Evolutionary conservation across 2,888 invertebrate species (phyloP).

Genomic region (Nasonia oneida): DNA sequence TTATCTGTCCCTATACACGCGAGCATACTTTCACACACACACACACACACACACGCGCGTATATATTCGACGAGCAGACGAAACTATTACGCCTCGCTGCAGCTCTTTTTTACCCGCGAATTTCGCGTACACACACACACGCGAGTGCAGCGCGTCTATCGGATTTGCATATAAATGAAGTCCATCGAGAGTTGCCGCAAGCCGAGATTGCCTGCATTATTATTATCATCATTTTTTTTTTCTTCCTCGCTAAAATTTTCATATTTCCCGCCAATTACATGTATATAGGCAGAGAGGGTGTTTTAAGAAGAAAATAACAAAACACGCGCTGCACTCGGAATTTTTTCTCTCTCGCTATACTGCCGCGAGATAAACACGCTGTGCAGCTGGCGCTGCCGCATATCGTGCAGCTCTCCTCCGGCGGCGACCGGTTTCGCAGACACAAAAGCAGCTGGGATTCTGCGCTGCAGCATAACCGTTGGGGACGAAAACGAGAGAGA

Average conservation of each 20-base stretch:
- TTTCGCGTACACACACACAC: neutral
- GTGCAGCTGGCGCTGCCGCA: neutral
- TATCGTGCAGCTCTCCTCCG: constrained; percentile 9
- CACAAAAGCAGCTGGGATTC: constrained; percentile 16
- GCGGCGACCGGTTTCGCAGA: constrained; percentile 31
- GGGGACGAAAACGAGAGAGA: neutral
- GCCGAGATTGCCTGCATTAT: constrained; percentile 1
- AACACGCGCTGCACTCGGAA: neutral
- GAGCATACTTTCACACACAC: too few species aligned
- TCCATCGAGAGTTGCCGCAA: neutral
- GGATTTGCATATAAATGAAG: constrained; percentile 56
- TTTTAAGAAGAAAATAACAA: neutral
- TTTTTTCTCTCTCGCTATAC: neutral
- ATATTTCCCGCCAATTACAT: constrained; percentile 34
- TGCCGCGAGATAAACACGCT: neutral
- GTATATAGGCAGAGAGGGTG: neutral
- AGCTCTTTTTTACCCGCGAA: neutral
- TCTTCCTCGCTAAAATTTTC: constrained; percentile 4
- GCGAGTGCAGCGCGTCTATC: neutral
- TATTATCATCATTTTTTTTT: neutral
- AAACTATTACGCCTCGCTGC: constrained; percentile 1
- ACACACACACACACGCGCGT: too few species aligned
- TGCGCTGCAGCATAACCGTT: constrained; percentile 12
- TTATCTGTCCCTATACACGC: neutral
- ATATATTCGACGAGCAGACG: neutral